Evolutionary conservation across 2,797 vertebrate species (phyloP).

Genomic region (Tapirus indicus): DNA sequence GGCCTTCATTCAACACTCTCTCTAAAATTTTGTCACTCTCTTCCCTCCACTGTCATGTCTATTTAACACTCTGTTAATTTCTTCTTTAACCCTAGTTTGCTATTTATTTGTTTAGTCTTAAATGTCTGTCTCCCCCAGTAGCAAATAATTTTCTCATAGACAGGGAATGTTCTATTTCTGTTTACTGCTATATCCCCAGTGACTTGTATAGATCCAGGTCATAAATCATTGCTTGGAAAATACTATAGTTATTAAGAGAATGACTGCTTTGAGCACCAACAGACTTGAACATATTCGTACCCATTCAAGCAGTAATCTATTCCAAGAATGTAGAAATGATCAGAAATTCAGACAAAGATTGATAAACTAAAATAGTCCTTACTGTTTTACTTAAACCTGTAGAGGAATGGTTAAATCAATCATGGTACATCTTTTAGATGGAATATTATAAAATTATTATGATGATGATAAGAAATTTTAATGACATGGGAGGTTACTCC

Average conservation of each 20-base stretch:
- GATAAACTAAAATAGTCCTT: not conserved
- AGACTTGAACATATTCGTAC: not conserved
- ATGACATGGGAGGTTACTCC: not conserved
- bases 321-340: not conserved
- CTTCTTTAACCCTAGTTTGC: not conserved
- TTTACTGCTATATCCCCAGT: not conserved
- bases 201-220: not conserved
- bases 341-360: not conserved
- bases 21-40: not conserved
- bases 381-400: slow-evolving; percentile 9
- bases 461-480: not conserved
- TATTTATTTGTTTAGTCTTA: not conserved
- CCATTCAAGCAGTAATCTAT: not conserved
- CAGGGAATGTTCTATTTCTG: not conserved
- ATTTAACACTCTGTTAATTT: not conserved
- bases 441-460: not conserved
- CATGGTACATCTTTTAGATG: not conserved
- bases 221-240: not conserved
- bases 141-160: not conserved
- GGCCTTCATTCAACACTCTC: not conserved
- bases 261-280: not conserved
- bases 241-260: not conserved
- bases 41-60: not conserved
- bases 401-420: not conserved
- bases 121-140: not conserved